A percentile compares a stretch with the other conserved stretches of the same genome.
phyloP scores from a whole-genome alignment of 2,888 invertebrate genomes.

The Caenorhabditis imperialis region DNA sequence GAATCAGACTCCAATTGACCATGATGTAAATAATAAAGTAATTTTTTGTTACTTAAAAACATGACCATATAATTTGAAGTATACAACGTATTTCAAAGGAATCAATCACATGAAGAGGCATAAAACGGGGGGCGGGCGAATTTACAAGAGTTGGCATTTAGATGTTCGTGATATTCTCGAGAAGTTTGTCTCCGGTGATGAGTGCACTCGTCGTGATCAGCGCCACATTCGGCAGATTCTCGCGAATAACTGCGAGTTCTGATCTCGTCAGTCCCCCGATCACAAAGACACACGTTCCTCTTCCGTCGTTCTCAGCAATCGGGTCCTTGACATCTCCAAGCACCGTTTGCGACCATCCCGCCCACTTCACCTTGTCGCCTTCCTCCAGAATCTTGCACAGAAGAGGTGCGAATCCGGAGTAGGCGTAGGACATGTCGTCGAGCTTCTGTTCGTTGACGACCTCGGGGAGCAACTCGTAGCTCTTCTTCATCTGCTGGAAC shows the following conservation, averaged over 20 bases:
- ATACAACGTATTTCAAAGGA: conserved; percentile 17
- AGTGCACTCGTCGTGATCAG: conserved; percentile 60
- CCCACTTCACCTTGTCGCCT: conserved; percentile 70
- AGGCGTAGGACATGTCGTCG: conserved; percentile 91
- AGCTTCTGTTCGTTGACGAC: conserved; percentile 81
- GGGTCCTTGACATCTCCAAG: conserved; percentile 26
- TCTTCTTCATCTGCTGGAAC: conserved; percentile 59
- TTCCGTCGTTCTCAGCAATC: conserved; percentile 42
- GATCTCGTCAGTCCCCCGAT: conserved; percentile 97
- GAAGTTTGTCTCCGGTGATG: conserved; percentile 56
- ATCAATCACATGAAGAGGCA: not conserved
- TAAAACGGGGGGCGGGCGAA: too few species aligned
- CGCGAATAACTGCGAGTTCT: conserved; percentile 82
- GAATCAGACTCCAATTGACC: too few species aligned
- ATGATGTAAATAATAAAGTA: conserved; percentile 12
- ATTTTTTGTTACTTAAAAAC: conserved; percentile 1
- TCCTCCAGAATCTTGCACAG: conserved; percentile 86
- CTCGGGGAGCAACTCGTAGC: conserved; percentile 56
- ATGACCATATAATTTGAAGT: too few species aligned
- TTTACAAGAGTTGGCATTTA: conserved; percentile 2
- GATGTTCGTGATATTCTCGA: conserved; percentile 63
- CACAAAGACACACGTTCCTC: conserved; percentile 84
- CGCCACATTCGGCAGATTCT: conserved; percentile 52
- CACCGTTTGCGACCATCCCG: conserved; percentile 59
- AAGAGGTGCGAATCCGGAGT: conserved; percentile 92